Evolutionary conservation across 2,888 invertebrate genomes (phyloP).

Genomic region (Melanotus villosus): DNA sequence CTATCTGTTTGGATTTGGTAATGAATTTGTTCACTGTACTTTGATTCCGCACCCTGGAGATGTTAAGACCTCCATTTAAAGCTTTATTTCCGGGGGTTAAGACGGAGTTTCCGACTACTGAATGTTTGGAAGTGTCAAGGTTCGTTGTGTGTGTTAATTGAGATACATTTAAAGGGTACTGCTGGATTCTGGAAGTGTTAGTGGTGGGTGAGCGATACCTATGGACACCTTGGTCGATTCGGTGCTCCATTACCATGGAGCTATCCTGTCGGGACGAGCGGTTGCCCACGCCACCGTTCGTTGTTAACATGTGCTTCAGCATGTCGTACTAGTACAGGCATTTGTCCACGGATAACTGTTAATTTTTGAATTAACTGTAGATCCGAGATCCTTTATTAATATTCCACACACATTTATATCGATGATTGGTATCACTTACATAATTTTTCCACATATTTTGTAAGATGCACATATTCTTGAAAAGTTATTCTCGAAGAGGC

Average conservation of each 20-base stretch:
- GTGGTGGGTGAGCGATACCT: constrained; percentile 62
- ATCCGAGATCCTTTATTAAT: constrained; percentile 29
- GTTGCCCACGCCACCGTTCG: constrained; percentile 70
- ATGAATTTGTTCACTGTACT: constrained; percentile 63
- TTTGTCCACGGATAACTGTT: constrained; percentile 41
- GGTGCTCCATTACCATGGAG: constrained; percentile 64
- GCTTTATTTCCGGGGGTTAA: constrained; percentile 56
- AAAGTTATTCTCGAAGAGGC: constrained; percentile 1
- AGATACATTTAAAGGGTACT: constrained; percentile 78
- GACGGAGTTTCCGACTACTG: constrained; percentile 68
- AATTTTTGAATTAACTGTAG: constrained; percentile 36
- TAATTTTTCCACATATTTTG: constrained; percentile 60
- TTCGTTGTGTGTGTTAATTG: constrained; percentile 64
- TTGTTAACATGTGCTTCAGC: constrained; percentile 80
- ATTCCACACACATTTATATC: constrained; percentile 52
- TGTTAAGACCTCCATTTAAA: constrained; percentile 73
- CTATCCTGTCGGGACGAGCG: constrained; percentile 68
- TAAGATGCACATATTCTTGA: constrained; percentile 39
- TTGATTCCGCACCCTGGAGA: constrained; percentile 70
- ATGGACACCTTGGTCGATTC: constrained; percentile 59
- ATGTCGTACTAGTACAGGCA: constrained; percentile 71
- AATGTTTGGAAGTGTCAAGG: constrained; percentile 77
- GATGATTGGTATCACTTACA: constrained; percentile 59
- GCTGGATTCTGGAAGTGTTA: constrained; percentile 65
- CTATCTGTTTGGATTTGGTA: constrained; percentile 70